phyloP scores from a whole-genome alignment of 2,797 vertebrate genomes.

The Myotis vivesi region DNA sequence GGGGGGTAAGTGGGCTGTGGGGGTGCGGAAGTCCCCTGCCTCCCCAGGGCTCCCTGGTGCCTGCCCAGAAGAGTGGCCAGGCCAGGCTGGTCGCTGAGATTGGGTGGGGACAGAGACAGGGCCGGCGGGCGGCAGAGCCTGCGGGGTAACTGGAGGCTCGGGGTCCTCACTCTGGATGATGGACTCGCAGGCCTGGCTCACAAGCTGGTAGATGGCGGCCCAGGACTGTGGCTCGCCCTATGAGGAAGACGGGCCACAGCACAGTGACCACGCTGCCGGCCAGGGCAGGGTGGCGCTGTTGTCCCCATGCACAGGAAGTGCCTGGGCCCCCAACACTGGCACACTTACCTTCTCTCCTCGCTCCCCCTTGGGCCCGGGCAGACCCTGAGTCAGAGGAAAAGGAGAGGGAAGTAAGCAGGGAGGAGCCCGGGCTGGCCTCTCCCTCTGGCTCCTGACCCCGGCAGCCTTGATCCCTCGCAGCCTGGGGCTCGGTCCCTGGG shows the following conservation, averaged over 20 bases:
- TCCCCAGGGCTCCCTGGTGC: background rate
- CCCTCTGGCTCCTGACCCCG: background rate
- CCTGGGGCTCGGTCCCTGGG: background rate
- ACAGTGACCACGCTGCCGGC: background rate
- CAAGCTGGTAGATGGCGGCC: constrained; percentile 92
- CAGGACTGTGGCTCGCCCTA: constrained; percentile 95
- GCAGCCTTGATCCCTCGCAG: background rate
- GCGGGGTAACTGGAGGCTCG: background rate
- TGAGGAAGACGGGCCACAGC: background rate
- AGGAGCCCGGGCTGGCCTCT: background rate
- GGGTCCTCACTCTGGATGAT: constrained; percentile 90
- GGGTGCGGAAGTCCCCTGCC: accelerated
- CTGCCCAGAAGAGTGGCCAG: accelerated
- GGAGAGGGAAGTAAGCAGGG: accelerated
- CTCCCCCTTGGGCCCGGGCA: constrained; percentile 94
- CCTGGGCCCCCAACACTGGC: accelerated
- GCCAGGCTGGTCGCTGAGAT: background rate
- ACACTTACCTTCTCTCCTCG: constrained; percentile 91
- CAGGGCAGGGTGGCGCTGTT: background rate
- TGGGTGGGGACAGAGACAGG: no score
- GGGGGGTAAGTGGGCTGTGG: background rate
- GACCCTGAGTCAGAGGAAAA: constrained; percentile 84
- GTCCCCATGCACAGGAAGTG: background rate
- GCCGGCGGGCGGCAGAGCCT: no score
- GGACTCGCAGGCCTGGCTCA: constrained; percentile 94